Evolutionary conservation across 2,113 vertebrate species (phyloP).

Genomic region (Pseudopipra pipra): DNA sequence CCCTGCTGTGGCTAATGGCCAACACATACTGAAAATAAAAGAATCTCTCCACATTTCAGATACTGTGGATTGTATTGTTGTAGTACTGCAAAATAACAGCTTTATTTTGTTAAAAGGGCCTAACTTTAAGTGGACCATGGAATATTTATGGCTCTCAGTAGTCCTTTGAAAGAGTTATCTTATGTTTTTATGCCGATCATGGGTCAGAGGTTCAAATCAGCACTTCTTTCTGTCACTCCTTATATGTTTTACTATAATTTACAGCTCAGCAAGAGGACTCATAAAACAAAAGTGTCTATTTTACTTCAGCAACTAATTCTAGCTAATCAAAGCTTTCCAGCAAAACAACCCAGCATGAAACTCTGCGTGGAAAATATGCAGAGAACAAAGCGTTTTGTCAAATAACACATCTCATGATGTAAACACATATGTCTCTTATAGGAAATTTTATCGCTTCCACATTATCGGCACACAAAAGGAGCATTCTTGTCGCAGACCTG

Average conservation of each 20-base stretch:
- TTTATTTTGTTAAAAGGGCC: slow-evolving; percentile 70
- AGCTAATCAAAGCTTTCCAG: slow-evolving; percentile 80
- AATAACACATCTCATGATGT: slow-evolving; percentile 87
- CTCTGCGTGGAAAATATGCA: slow-evolving; percentile 77
- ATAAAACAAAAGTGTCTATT: slow-evolving; percentile 81
- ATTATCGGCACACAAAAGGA: slow-evolving; percentile 87
- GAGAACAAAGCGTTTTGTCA: slow-evolving; percentile 89
- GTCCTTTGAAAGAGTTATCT: slow-evolving; percentile 77
- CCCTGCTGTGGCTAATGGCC: background rate
- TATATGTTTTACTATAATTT: slow-evolving; percentile 79
- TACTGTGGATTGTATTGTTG: slow-evolving; percentile 1
- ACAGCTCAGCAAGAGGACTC: slow-evolving; percentile 76
- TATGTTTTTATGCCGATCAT: slow-evolving; percentile 72
- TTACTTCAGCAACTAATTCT: slow-evolving; percentile 79
- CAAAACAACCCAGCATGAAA: slow-evolving; percentile 79
- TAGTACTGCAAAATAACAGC: slow-evolving; percentile 60
- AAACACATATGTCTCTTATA: slow-evolving; percentile 90
- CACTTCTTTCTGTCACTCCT: slow-evolving; percentile 76
- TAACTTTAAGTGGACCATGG: slow-evolving; percentile 67
- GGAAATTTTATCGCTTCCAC: slow-evolving; percentile 92
- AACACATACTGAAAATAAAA: background rate
- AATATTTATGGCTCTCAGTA: slow-evolving; percentile 75
- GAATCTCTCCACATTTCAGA: background rate
- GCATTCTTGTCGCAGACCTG: slow-evolving; percentile 88
- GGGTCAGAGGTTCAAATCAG: slow-evolving; percentile 80